Evolutionary conservation across 1,140 invertebrate species (phyloP), one percentile per base, ranked within the genome.

Genomic region (Araneus ventricosus): DNA sequence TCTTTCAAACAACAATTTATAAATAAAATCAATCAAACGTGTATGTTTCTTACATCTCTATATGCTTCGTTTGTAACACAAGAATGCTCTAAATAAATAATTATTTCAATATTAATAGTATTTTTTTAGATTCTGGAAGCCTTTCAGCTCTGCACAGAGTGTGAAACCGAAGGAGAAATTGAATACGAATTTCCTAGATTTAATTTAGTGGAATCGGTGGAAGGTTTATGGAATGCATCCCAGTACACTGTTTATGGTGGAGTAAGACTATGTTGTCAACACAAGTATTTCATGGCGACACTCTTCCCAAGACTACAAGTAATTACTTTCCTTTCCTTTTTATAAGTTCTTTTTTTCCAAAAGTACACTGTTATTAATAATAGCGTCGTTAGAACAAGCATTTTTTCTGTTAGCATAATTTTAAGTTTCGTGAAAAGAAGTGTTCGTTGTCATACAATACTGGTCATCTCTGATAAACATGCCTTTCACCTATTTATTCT

Each of bases 101-200:
- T 85, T 34, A 30, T 34, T 75, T 67, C 24, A n/a, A n/a, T 10
- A 67, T 67, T 0, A 14, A n/a, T 27, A 30, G 79, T 0, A 4
- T 84, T 14, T 61, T n/a, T 80, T 24, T 52, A 94, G 89, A 96
- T 97, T 94, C 95, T 98, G 41, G 97, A 97, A 95, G 96, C 97
- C 39, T 95, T 97, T 87, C 96, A 97, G 94, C 94, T 98, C 24
- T 98, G 97, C 95, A 96, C 97, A 91, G 95, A 97, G 96, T 97
- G 97, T 95, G 97, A 98, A 92, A 96, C 97, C 45, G 97, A 97
- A 82, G 97, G 96, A 4, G 96, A 96, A 86, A 96, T 97, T 37
- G 97, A 98, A 95, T 98, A 97, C 95, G 98, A 98, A 96, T 97
- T 98, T 95, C 97, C 98, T 1, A 97, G 97, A 94, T 97, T 97